Percentiles rank a stretch among this genome's conserved stretches.
Evolutionary conservation across 2,888 invertebrate species (phyloP).

Genomic region (Nymphalis urticae): DNA sequence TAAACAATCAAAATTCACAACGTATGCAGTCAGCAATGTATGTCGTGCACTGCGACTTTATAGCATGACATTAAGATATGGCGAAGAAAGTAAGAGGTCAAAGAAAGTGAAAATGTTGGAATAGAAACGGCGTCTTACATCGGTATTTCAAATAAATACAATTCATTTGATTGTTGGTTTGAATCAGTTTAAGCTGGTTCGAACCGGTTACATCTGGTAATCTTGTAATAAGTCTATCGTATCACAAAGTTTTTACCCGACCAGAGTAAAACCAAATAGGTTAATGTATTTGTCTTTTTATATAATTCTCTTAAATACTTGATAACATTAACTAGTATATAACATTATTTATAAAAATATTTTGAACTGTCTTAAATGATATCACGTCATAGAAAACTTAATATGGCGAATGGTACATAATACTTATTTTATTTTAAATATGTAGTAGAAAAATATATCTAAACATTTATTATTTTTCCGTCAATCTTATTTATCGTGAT

Average conservation of each 20-base stretch:
- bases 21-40: not conserved
- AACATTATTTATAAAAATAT: too few relatives aligned
- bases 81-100: conserved; percentile 49
- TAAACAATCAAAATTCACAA: not conserved
- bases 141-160: conserved; percentile 8
- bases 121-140: conserved; percentile 38
- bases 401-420: too few relatives aligned
- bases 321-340: too few relatives aligned
- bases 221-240: not conserved
- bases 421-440: too few relatives aligned
- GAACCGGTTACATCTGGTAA: conserved; percentile 3
- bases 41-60: not conserved
- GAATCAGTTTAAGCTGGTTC: not conserved
- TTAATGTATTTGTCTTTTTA: not conserved
- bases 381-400: too few relatives aligned
- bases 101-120: conserved; percentile 49
- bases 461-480: too few relatives aligned
- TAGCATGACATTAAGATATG: not conserved
- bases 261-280: too few relatives aligned
- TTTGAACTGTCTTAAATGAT: too few relatives aligned
- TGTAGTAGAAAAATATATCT: too few relatives aligned
- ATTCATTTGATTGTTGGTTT: conserved; percentile 7
- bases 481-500: too few relatives aligned
- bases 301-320: not conserved
- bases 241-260: not conserved